Evolutionary conservation across 2,888 invertebrate genomes (phyloP).

Genomic region (Girardia tigrina): DNA sequence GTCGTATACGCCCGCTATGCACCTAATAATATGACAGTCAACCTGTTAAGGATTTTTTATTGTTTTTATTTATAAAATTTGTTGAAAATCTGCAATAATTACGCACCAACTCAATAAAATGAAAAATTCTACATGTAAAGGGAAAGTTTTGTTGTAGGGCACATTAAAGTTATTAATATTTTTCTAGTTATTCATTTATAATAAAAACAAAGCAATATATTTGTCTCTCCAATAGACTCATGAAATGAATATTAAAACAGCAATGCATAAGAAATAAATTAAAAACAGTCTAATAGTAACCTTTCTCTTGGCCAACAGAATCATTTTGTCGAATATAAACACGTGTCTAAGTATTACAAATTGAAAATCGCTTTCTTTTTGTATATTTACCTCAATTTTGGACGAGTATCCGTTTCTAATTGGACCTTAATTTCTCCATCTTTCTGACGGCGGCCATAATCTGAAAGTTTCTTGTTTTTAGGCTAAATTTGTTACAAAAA

Average conservation of each 20-base stretch:
- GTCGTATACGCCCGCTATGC: too few relatives aligned
- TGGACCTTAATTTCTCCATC: constrained; percentile 86
- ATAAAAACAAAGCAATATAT: too few relatives aligned
- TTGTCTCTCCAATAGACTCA: too few relatives aligned
- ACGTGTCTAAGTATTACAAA: constrained; percentile 69
- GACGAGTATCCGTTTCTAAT: constrained; percentile 54
- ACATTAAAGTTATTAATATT: too few relatives aligned
- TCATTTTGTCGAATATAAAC: constrained; percentile 90
- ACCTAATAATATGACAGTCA: neutral
- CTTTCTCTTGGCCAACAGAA: constrained; percentile 77
- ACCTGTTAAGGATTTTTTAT: neutral
- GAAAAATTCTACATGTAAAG: too few relatives aligned
- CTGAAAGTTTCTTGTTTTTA: constrained; percentile 65
- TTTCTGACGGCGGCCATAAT: constrained; percentile 75
- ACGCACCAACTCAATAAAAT: neutral
- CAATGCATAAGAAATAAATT: too few relatives aligned
- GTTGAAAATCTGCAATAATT: neutral
- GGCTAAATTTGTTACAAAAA: constrained; percentile 51
- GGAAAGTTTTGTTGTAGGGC: too few relatives aligned
- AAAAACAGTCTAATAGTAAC: constrained; percentile 42
- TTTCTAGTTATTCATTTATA: too few relatives aligned
- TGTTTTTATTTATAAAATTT: neutral
- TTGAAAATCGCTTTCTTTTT: constrained; percentile 30
- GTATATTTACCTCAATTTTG: neutral
- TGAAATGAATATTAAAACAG: too few relatives aligned